Evolutionary conservation across 92 coral and sea anemone species (phyloP).

Genomic region (Hydrozoanthus gracilis): DNA sequence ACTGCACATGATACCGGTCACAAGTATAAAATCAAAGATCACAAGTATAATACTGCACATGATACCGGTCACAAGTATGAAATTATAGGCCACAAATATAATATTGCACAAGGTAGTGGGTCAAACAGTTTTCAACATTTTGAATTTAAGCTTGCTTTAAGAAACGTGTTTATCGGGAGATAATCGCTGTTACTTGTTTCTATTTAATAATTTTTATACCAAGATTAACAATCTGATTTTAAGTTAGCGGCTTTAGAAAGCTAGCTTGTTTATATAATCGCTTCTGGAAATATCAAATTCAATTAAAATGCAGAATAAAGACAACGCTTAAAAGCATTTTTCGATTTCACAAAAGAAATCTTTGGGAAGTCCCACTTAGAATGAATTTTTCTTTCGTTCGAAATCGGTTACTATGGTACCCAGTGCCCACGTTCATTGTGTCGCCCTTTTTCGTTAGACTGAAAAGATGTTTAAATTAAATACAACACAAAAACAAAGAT

Average conservation of each 20-base stretch:
- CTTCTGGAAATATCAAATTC: neutral
- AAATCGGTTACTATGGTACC: neutral
- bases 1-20: too few relatives aligned
- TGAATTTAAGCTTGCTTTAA: too few relatives aligned
- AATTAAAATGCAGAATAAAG: neutral
- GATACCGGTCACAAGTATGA: too few relatives aligned
- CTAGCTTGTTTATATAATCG: neutral
- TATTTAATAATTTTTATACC: too few relatives aligned
- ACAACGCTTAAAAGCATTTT: neutral
- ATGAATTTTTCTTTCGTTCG: slow-evolving; percentile 1
- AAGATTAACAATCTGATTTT: neutral
- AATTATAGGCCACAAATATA: too few relatives aligned
- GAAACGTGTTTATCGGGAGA: too few relatives aligned
- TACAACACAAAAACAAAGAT: neutral
- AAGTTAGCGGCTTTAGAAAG: neutral
- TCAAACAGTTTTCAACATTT: too few relatives aligned
- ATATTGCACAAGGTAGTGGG: too few relatives aligned
- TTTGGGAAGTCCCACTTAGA: neutral
- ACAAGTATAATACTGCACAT: too few relatives aligned
- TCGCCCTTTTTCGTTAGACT: neutral
- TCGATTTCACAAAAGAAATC: neutral
- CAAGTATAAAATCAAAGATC: too few relatives aligned
- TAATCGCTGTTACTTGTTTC: too few relatives aligned
- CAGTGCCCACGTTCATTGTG: neutral
- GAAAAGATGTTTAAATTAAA: neutral